Evolutionary conservation across 2,113 vertebrate genomes (phyloP), one percentile per base, ranked within the genome.

Genomic region (Chascanopsetta lugubris): DNA sequence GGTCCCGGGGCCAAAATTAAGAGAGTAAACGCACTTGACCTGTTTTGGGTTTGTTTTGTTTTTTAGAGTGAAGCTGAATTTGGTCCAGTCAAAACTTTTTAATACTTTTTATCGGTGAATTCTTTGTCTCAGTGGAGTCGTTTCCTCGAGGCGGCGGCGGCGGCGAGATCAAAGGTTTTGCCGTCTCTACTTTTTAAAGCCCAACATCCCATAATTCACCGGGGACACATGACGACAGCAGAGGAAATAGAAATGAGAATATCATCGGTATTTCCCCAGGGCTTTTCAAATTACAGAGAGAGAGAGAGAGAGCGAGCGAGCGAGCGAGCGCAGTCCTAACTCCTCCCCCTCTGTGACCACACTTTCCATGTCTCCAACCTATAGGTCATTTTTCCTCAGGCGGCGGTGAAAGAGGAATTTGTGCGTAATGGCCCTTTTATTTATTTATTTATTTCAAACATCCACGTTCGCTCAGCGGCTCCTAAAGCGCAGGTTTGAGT

Each of bases 281-380:
- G 77, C 85, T 89, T 88, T 84, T 83, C 69, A 89, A 91, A 89
- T 91, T 85, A 90, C 87, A 91, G 88, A 90, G 75, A 57, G 50
- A 32, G 50, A 20, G 18, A 43, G n/a, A 24, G 46, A 26, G 46
- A 15, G 21, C 1, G 21, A 25, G 15, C 5, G 8, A 18, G 13
- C 5, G 42, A 68, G 75, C 2, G 9, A 69, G 62, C 58, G 71
- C 72, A 69, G 25, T 49, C 22, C 72, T 75, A n/a, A 47, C 50
- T 72, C 77, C 69, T 53, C 34, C 51, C 47, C 57, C 30, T 49
- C 54, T 21, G 69, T 47, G 38, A 45, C 82, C 75, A 42, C 77
- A 86, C 47, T 84, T 87, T 88, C 82, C 83, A 66, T 60, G 73
- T 83, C 80, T 79, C 11, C 5, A 63, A 55, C 66, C 73, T 80